phyloP scores from a whole-genome alignment of 2,797 vertebrate genomes.

The Paguma larvata region DNA sequence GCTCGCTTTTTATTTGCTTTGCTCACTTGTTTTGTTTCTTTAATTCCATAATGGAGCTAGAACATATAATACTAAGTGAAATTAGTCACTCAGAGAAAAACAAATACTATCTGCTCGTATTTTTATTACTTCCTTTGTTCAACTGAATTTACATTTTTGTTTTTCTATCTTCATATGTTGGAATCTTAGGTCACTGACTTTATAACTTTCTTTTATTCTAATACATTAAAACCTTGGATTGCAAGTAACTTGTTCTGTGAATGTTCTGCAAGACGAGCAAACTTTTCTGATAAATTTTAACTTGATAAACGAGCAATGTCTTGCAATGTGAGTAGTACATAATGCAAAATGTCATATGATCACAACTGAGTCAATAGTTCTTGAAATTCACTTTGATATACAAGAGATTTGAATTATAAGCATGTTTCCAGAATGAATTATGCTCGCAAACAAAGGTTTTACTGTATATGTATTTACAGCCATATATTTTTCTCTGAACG shows the following conservation, averaged over 20 bases:
- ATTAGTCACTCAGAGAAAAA: neutral
- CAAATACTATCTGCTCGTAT: neutral
- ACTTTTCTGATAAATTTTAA: too few species aligned
- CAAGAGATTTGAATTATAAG: too few species aligned
- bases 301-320: too few species aligned
- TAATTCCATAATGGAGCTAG: neutral
- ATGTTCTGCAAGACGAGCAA: too few species aligned
- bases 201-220: neutral
- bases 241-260: too few species aligned
- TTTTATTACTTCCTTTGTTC: conserved; percentile 20
- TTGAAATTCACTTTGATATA: too few species aligned
- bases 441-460: too few species aligned
- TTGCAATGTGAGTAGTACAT: too few species aligned
- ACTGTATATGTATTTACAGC: neutral
- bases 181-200: neutral
- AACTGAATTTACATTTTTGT: neutral
- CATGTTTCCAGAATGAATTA: too few species aligned
- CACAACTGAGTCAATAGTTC: too few species aligned
- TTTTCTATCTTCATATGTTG: neutral
- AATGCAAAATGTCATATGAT: too few species aligned
- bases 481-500: neutral
- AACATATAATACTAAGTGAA: neutral
- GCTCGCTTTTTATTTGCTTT: neutral
- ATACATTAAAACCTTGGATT: neutral
- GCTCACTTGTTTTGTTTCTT: neutral